Evolutionary conservation across 2,113 vertebrate genomes (phyloP), one percentile per base, ranked within the genome.

Genomic region (Menura novaehollandiae): DNA sequence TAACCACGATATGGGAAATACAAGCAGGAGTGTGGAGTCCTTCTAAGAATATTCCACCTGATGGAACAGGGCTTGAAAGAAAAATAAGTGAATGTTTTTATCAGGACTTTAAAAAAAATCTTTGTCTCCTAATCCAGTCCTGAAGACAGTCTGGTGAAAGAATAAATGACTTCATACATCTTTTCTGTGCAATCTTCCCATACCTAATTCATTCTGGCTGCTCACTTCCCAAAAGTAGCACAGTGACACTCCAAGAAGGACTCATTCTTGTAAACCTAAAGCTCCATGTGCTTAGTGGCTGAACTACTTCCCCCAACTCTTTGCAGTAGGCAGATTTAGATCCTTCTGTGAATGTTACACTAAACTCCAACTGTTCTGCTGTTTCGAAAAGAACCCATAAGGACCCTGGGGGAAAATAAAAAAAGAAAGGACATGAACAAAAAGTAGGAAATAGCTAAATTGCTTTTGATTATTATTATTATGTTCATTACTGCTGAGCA

Each of bases 11-110:
- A 56, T 24, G 15, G 13, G 6, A 41, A 15, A 35, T 33, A 55
- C 0, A 0, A 7, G 14, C 24, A 49, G 10, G 33, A 52, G 15
- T 43, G 9, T 9, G 41, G 13, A 74, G 17, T 33, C 20, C 28
- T 33, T 30, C 56, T 46, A 33, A 91, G 47, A 44, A 19, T 9
- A 39, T 30, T 79, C 20, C 11, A 46, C 6, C 33, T 53, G 3
- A 33, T 15, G 8, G 7, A 64, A 71, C 1, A 33, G 18, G 9
- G 10, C 23, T 55, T 79, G 39, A 92, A 73, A 85, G 15, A 71
- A 93, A 88, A 59, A 59, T 6, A 60, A 60, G 11, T 17, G 7
- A 10, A 30, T 23, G 6, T 11, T 64, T 76, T 33, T 13, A 30
- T 5, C 30, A 63, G 28, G 22, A 58, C 12, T 32, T 24, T 15